These are phyloP conservation scores for Crocodylus rhombifer DNA, from an alignment of 2,797 vertebrate species.

Conservation along the genomic window DNA sequence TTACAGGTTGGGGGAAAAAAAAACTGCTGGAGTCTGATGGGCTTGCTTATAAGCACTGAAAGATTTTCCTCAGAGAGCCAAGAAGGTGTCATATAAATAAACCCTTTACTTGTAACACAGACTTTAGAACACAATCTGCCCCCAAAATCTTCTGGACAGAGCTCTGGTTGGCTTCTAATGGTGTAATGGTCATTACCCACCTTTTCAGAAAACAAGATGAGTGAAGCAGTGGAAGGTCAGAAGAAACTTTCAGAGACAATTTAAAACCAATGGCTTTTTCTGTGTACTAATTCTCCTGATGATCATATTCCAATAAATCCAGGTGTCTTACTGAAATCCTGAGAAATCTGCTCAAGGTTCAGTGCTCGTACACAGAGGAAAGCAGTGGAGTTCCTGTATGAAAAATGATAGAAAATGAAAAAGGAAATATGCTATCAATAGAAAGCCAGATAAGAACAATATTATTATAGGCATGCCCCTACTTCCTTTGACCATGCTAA, in stretches of 20 bases:
- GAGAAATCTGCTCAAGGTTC: too few relatives aligned
- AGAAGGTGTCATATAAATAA: not conserved
- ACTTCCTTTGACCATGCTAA: too few relatives aligned
- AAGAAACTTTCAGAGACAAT: not conserved
- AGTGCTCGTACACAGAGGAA: too few relatives aligned
- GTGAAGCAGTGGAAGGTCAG: not conserved
- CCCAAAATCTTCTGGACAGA: not conserved
- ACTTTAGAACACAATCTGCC: not conserved
- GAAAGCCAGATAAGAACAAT: too few relatives aligned
- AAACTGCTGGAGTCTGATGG: not conserved
- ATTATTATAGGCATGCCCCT: too few relatives aligned
- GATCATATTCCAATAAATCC: too few relatives aligned
- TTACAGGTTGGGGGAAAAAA: slow-evolving; percentile 30
- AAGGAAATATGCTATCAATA: too few relatives aligned
- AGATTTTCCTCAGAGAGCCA: not conserved
- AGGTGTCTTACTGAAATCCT: too few relatives aligned
- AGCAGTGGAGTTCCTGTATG: too few relatives aligned
- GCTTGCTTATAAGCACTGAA: not conserved
- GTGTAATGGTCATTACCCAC: not conserved
- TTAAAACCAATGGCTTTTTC: not conserved
- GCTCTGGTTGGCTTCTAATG: not conserved
- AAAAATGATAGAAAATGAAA: too few relatives aligned
- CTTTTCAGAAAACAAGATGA: not conserved
- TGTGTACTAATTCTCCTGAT: not conserved
- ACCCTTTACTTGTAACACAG: not conserved